Evolutionary conservation across 2,888 invertebrate species (phyloP), one percentile per base, ranked within the genome.

Genomic region (Oegoconia quadripuncta): DNA sequence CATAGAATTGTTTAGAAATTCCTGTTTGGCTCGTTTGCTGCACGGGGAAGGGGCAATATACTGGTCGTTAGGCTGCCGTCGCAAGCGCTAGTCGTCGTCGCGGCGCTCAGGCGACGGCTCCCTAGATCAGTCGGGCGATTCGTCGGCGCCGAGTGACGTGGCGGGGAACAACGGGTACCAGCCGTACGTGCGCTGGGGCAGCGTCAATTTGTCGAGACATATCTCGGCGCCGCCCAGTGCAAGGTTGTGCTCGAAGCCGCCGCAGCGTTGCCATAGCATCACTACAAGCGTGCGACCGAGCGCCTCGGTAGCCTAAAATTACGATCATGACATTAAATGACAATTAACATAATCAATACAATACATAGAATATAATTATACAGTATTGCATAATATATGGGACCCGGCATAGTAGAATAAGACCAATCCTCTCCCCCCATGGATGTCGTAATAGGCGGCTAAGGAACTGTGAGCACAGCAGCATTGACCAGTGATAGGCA

Each of bases 151-250:
- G 48, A 95, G 90, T 36, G 94, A 93, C 60, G 94, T 93, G 73
- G 95, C 94, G 22, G 96, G 95, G 81, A 96, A 96, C 51, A 97
- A 89, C 46, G 95, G 95, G 88, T 97, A 97, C 97, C 97, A 97
- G 49, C 95, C 95, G 60, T 93, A 92, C 29, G 94, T 94, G 57
- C 94, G 90, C 69, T 93, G 93, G 17, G 94, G 92, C 46, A 96
- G 89, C 31, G 93, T 91, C 41, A 97, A 87, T 61, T 92, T 91
- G 75, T 96, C 95, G 48, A 97, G 89, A 50, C 93, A 91, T 49
- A 97, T 92, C 78, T 97, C 95, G 1, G 93, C 95, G 30, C 96
- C 96, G 8, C 97, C 97, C 27, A 97, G 84, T 28, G 88, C 88
- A 28, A 87, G 71, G 69, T 96, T 96, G 74, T 95, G 95, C 66